Conservation (phyloP, 1,140 invertebrate species). For the Ips typographus region DNA sequence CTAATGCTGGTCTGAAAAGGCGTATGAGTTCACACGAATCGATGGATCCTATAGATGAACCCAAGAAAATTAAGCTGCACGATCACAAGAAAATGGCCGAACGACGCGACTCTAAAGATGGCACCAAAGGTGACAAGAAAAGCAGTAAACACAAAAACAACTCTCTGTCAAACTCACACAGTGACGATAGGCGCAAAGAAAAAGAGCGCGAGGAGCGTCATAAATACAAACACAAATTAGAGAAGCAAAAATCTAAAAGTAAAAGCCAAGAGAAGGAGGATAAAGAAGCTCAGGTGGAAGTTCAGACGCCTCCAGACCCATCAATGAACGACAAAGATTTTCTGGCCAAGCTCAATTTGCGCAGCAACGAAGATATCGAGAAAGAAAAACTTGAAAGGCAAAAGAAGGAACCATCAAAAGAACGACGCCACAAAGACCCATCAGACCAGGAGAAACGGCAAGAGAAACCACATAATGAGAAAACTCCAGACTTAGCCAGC, state of each 20-base stretch:
- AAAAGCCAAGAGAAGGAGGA: slow-evolving; percentile 51
- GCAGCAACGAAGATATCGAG: slow-evolving; percentile 59
- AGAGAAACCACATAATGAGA: slow-evolving; percentile 52
- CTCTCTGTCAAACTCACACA: slow-evolving; percentile 37
- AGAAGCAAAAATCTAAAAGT: slow-evolving; percentile 48
- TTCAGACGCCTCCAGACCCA: not conserved
- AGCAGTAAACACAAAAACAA: slow-evolving; percentile 49
- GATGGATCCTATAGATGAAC: slow-evolving; percentile 62
- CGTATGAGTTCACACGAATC: slow-evolving; percentile 76
- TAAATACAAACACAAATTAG: slow-evolving; percentile 45
- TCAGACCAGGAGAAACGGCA: slow-evolving; percentile 37
- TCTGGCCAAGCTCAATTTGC: slow-evolving; percentile 61
- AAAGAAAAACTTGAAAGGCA: slow-evolving; percentile 58
- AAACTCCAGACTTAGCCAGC: slow-evolving; percentile 46
- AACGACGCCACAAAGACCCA: slow-evolving; percentile 53
- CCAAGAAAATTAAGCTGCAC: slow-evolving; percentile 68
- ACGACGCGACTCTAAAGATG: slow-evolving; percentile 74
- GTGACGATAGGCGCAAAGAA: slow-evolving; percentile 42
- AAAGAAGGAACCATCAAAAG: slow-evolving; percentile 52
- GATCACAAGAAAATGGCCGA: slow-evolving; percentile 60
- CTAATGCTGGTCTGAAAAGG: slow-evolving; percentile 65
- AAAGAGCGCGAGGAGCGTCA: slow-evolving; percentile 49
- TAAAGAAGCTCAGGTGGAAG: slow-evolving; percentile 33
- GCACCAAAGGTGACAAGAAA: slow-evolving; percentile 48
- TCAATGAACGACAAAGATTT: slow-evolving; percentile 63